phyloP scores from a whole-genome alignment of 2,113 vertebrate species.

The Fulmarus glacialis region DNA sequence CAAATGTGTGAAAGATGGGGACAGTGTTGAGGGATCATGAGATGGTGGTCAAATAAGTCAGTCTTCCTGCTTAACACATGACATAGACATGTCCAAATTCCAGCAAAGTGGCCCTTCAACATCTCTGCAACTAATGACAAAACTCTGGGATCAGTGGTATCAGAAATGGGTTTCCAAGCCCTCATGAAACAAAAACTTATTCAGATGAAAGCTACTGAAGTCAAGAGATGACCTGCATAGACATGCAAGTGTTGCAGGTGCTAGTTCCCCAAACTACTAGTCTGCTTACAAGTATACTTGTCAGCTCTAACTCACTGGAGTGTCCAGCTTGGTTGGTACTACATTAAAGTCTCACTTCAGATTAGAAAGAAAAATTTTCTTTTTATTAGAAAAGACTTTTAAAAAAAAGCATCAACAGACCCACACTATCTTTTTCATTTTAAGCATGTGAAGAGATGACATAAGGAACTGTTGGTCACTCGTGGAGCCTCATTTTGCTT shows the following conservation, averaged over 20 bases:
- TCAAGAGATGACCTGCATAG: background rate
- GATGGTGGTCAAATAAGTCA: background rate
- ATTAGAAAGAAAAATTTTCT: background rate
- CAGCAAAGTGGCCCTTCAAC: background rate
- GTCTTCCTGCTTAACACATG: background rate
- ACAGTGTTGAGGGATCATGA: background rate
- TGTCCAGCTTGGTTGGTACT: background rate
- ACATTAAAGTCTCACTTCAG: background rate
- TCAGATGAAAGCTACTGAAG: background rate
- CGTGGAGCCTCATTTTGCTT: background rate
- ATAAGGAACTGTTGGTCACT: slow-evolving; percentile 5
- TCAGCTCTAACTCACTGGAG: background rate
- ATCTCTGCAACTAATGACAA: background rate
- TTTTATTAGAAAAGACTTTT: background rate
- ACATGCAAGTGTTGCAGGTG: background rate
- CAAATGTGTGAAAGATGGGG: background rate
- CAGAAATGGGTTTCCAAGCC: background rate
- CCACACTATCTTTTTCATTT: background rate
- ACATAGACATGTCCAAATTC: background rate
- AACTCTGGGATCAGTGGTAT: background rate
- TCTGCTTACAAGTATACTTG: background rate
- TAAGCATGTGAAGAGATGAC: slow-evolving; percentile 31
- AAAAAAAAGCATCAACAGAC: background rate
- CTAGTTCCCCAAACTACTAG: background rate
- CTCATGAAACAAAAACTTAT: background rate